Evolutionary conservation across 2,888 invertebrate species (phyloP).

Genomic region (Dinocampus coccinellae): DNA sequence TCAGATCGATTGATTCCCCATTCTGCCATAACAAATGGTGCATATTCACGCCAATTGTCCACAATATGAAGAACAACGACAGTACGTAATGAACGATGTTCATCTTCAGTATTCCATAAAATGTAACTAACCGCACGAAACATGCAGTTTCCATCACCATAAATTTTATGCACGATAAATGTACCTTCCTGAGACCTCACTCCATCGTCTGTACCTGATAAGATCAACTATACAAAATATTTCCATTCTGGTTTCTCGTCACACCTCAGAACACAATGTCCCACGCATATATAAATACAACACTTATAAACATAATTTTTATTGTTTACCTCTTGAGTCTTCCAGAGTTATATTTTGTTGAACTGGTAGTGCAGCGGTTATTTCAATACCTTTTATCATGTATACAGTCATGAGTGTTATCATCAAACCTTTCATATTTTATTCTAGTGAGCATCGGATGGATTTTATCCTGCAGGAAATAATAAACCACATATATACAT

Average conservation of each 20-base stretch:
- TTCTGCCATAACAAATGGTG: slow-evolving; percentile 59
- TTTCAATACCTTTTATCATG: background rate
- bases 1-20: slow-evolving; percentile 57
- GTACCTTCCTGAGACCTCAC: slow-evolving; percentile 58
- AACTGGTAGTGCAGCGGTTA: background rate
- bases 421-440: background rate
- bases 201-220: slow-evolving; percentile 56
- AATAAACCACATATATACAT: background rate
- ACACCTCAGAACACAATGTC: background rate
- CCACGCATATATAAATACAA: background rate
- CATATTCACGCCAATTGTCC: slow-evolving; percentile 59
- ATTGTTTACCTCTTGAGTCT: background rate
- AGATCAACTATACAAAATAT: slow-evolving; percentile 23
- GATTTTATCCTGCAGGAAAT: background rate
- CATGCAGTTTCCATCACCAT: slow-evolving; percentile 65
- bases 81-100: slow-evolving; percentile 55
- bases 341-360: background rate
- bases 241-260: slow-evolving; percentile 12
- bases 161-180: slow-evolving; percentile 62
- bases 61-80: slow-evolving; percentile 60
- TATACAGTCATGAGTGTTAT: background rate
- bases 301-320: background rate
- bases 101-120: slow-evolving; percentile 60
- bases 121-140: slow-evolving; percentile 63
- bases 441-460: background rate